Percentiles rank a stretch among this genome's conserved stretches.
Conservation (phyloP, 2,113 vertebrate species). For the Boleophthalmus pectinirostris region DNA sequence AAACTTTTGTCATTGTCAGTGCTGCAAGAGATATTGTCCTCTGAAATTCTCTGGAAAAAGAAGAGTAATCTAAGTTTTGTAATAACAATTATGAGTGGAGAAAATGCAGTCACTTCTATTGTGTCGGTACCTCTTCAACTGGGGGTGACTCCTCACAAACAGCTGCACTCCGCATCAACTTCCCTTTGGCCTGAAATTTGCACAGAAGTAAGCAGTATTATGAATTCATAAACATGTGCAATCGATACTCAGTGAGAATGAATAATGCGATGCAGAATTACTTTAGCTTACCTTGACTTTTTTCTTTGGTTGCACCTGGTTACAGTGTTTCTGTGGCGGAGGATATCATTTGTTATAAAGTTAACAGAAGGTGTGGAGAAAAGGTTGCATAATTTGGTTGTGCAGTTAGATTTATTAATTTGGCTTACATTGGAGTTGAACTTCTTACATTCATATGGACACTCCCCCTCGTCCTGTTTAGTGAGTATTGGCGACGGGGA, state of each 20-base stretch:
- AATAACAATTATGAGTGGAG: conserved; percentile 9
- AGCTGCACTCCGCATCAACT: conserved; percentile 87
- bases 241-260: conserved; percentile 46
- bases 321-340: conserved; percentile 51
- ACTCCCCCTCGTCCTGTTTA: conserved; percentile 41
- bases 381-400: background rate
- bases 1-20: conserved; percentile 82
- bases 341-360: conserved; percentile 45
- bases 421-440: conserved; percentile 57
- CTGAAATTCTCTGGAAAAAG: conserved; percentile 79
- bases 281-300: conserved; percentile 70
- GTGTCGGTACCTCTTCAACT: conserved; percentile 78
- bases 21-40: conserved; percentile 80
- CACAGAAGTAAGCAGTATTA: conserved; percentile 34
- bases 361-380: background rate
- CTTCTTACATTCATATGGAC: conserved; percentile 41
- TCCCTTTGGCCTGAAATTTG: conserved; percentile 86
- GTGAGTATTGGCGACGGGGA: conserved; percentile 31
- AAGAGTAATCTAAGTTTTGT: conserved; percentile 15
- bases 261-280: conserved; percentile 46
- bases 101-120: background rate
- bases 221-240: conserved; percentile 37
- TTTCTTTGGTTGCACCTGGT: conserved; percentile 69
- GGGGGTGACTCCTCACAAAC: conserved; percentile 86
- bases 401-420: conserved; percentile 8